A percentile compares a stretch with the other conserved stretches of the same genome.
phyloP scores from a whole-genome alignment of 2,113 vertebrate species.

The Martes martes region DNA sequence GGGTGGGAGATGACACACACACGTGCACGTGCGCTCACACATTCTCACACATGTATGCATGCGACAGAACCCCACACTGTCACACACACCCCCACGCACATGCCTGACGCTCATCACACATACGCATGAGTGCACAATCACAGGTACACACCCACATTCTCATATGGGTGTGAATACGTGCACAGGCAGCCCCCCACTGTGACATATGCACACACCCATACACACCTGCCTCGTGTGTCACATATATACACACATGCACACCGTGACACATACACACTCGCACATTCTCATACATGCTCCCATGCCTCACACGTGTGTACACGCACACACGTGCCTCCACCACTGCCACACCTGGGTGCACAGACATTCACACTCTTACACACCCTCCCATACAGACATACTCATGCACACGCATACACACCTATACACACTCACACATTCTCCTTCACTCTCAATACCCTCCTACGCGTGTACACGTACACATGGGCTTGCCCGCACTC shows the following conservation, averaged over 20 bases:
- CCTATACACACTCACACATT: not conserved
- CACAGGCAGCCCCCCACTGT: not conserved
- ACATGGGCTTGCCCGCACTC: too few relatives aligned
- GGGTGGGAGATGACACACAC: too few relatives aligned
- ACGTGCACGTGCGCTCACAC: not conserved
- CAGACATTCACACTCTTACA: not conserved
- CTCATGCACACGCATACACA: not conserved
- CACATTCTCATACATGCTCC: not conserved
- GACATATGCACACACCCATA: not conserved
- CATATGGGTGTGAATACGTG: not conserved
- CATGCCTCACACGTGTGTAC: too few relatives aligned
- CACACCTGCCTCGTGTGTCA: not conserved
- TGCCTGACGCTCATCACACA: not conserved
- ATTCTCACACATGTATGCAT: not conserved
- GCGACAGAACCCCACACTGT: not conserved
- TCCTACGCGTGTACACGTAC: not conserved
- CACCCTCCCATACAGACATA: not conserved
- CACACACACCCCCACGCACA: not conserved
- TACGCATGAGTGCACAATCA: not conserved
- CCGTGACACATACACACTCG: not conserved
- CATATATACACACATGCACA: not conserved
- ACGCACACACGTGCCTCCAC: not conserved
- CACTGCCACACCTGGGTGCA: not conserved
- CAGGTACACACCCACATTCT: not conserved
- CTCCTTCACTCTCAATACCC: not conserved